Conservation (phyloP, 2,113 vertebrate genomes). For the Cynocephalus volans region DNA sequence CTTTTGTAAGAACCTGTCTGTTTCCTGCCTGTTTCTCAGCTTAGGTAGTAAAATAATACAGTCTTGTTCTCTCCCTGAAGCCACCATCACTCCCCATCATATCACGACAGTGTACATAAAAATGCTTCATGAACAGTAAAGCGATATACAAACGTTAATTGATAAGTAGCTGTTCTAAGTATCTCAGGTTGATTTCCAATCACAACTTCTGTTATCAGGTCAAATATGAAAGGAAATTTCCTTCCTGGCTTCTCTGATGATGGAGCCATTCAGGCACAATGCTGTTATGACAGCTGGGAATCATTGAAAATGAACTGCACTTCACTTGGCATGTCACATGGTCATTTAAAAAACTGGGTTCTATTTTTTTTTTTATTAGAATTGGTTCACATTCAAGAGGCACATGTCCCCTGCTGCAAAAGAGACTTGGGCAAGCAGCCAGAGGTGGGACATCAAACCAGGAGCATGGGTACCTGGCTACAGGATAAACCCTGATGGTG, state of each 20-base stretch:
- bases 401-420: not conserved
- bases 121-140: slow-evolving; percentile 47
- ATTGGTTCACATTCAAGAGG: slow-evolving; percentile 57
- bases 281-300: slow-evolving; percentile 63
- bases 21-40: slow-evolving; percentile 21
- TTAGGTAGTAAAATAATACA: not conserved
- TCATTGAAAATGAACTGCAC: slow-evolving; percentile 64
- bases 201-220: slow-evolving; percentile 66
- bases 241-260: slow-evolving; percentile 52
- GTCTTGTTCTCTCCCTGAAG: not conserved
- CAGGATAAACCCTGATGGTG: not conserved
- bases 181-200: slow-evolving; percentile 71
- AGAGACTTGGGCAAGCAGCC: not conserved
- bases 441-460: not conserved
- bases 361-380: not conserved
- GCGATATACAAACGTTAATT: slow-evolving; percentile 47
- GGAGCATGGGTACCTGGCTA: not conserved
- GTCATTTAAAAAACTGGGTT: slow-evolving; percentile 63
- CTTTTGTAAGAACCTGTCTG: slow-evolving; percentile 22
- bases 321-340: slow-evolving; percentile 49
- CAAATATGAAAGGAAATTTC: slow-evolving; percentile 55
- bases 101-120: slow-evolving; percentile 11
- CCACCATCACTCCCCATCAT: not conserved
- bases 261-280: slow-evolving; percentile 1
- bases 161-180: slow-evolving; percentile 65